Evolutionary conservation across 1,140 invertebrate species (phyloP), one percentile per base, ranked within the genome.

Genomic region (Temnothorax longispinosus): DNA sequence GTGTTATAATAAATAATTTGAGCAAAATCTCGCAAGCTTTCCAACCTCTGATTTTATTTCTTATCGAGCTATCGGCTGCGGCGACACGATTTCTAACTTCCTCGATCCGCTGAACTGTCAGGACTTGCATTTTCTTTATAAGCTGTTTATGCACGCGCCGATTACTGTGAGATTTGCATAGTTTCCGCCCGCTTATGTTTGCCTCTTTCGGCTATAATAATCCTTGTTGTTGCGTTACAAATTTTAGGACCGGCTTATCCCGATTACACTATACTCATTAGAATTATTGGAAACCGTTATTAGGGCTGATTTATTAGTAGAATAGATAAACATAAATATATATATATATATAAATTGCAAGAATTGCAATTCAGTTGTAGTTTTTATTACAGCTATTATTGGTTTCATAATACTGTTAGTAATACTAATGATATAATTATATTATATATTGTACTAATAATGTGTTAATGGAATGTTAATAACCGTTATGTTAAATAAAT

Each of bases 161-260:
- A 67, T 90, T 80, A 80, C 60, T 47, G 47, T 85, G 54, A 87
- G 77, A 91, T 93, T 93, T 92, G 76, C 88, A 93, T 92, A 91
- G 77, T 71, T 88, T 88, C 75, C 56, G 69, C 50, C 60, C 52
- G 21, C 56, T 71, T 62, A 62, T 41, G 69, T 71, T 84, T 50
- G n/a, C 52, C 75, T 65, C 76, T 77, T 75, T 81, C 38, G 60
- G 32, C 50, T 41, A 27, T 81, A 56, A 56, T 56, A 69, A 56
- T 0, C 5, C 18, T 54, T 54, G 38, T 69, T 54, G 13, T 38
- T 47, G 52, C 13, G 1, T 2, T 3, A 0, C 15, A n/a, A 44
- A 64, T 77, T 64, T 77, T 64, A 2, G 15, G 58, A 44, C 35
- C 6, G 6, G 1, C n/a, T 75, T 76, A 60, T 44, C 58, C 21